phyloP scores from a whole-genome alignment of 2,113 vertebrate species.

The Phylloscopus trochiloides region DNA sequence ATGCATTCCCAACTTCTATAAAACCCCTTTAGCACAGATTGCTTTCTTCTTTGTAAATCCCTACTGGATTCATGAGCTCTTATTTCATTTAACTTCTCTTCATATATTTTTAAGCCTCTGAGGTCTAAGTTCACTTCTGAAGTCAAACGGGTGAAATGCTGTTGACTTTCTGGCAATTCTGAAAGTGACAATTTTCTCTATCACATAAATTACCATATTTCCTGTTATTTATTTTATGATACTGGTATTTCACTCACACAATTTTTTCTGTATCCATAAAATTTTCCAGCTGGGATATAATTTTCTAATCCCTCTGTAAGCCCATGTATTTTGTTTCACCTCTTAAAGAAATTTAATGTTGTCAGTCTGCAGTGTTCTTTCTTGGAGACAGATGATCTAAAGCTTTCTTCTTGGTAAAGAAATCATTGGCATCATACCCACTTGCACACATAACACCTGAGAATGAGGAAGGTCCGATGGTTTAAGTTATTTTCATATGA shows the following conservation, averaged over 20 bases:
- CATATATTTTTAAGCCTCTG: constrained; percentile 35
- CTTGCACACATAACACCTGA: neutral
- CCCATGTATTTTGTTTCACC: constrained; percentile 49
- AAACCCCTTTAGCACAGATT: neutral
- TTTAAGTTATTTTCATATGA: constrained; percentile 51
- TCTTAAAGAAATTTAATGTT: constrained; percentile 29
- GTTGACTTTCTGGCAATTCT: constrained; percentile 34
- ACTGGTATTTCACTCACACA: constrained; percentile 64
- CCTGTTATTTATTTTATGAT: constrained; percentile 75
- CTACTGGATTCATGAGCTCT: neutral
- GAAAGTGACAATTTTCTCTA: constrained; percentile 71
- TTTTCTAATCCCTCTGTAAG: constrained; percentile 68
- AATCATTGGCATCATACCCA: neutral
- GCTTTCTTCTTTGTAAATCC: constrained; percentile 14
- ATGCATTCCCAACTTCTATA: neutral
- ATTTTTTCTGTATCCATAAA: constrained; percentile 64
- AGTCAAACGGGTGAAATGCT: constrained; percentile 22
- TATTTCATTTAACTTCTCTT: constrained; percentile 23
- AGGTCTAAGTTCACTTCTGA: constrained; percentile 32
- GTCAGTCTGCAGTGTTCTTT: constrained; percentile 24
- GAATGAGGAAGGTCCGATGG: neutral
- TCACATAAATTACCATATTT: constrained; percentile 70
- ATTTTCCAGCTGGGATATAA: constrained; percentile 67
- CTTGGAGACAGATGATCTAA: constrained; percentile 10
- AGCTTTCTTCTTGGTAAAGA: constrained; percentile 35